These are phyloP conservation scores for Bombus waltoni DNA, from an alignment of 1,140 invertebrate species.

Conservation along the genomic window DNA sequence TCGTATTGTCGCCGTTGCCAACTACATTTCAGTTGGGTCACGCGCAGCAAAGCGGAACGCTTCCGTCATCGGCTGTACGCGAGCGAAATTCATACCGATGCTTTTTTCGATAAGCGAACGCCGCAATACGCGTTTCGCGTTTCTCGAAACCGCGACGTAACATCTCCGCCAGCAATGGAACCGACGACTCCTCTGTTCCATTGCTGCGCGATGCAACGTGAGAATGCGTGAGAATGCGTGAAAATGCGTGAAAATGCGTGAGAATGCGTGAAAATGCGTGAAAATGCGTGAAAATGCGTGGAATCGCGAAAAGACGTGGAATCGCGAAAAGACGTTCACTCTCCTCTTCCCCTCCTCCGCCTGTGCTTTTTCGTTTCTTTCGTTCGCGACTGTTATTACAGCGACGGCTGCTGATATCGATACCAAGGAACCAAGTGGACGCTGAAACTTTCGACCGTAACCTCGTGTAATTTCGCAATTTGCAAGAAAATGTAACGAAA, in stretches of 20 bases:
- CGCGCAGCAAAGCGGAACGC: constrained; percentile 20
- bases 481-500: too few species aligned
- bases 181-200: background rate
- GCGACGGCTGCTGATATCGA: too few species aligned
- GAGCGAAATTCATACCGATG: constrained; percentile 39
- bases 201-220: background rate
- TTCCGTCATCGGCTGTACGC: constrained; percentile 25
- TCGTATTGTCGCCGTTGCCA: background rate
- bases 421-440: too few species aligned
- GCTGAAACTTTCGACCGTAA: too few species aligned
- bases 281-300: too few species aligned
- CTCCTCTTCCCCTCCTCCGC: background rate
- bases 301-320: too few species aligned
- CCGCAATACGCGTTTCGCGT: background rate
- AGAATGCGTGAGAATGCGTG: too few species aligned
- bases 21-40: constrained; percentile 38
- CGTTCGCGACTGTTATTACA: background rate
- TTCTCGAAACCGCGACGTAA: background rate
- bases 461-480: too few species aligned
- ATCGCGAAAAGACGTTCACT: background rate
- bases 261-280: too few species aligned
- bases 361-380: background rate
- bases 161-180: background rate
- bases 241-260: too few species aligned
- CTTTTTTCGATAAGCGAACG: constrained; percentile 11